Conservation (phyloP, 2,888 invertebrate species). For the Philopedon plagiatum region DNA sequence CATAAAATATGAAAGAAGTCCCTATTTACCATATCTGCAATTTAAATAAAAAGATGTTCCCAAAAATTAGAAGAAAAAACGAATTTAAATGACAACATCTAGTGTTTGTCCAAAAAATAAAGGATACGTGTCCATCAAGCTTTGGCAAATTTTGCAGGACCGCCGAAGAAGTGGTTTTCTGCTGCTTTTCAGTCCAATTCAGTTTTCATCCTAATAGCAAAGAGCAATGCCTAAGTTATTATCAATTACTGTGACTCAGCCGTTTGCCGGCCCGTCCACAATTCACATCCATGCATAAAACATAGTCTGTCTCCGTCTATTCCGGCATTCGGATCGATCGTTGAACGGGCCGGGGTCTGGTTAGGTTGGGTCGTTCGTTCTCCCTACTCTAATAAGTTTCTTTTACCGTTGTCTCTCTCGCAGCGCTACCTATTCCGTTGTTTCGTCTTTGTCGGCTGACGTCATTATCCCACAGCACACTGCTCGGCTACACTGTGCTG, state of each 20-base stretch:
- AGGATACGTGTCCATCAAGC: slow-evolving; percentile 25
- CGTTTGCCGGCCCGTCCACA: slow-evolving; percentile 66
- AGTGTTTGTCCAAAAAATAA: slow-evolving; percentile 27
- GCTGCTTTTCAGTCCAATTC: slow-evolving; percentile 54
- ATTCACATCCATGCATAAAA: slow-evolving; percentile 68
- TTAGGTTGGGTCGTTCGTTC: slow-evolving; percentile 69
- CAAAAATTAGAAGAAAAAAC: background rate
- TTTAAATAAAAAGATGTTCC: background rate
- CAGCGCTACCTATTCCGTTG: slow-evolving; percentile 38
- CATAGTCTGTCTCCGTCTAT: slow-evolving; percentile 68
- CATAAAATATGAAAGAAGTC: background rate
- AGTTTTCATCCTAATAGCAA: slow-evolving; percentile 60
- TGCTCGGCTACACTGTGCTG: slow-evolving; percentile 68
- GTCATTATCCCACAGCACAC: slow-evolving; percentile 68
- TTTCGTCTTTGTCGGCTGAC: slow-evolving; percentile 64
- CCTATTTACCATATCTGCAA: background rate
- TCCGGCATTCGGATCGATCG: slow-evolving; percentile 69
- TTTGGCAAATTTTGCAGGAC: slow-evolving; percentile 31
- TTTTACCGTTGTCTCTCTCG: slow-evolving; percentile 60
- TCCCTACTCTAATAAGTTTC: slow-evolving; percentile 67
- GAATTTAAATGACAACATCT: slow-evolving; percentile 10
- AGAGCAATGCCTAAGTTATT: slow-evolving; percentile 69
- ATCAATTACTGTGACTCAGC: slow-evolving; percentile 71
- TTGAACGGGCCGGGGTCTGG: slow-evolving; percentile 66
- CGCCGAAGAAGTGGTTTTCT: slow-evolving; percentile 55